These are phyloP conservation scores for Pyrrhia umbra DNA, from an alignment of 2,888 invertebrate genomes.

Conservation along the genomic window DNA sequence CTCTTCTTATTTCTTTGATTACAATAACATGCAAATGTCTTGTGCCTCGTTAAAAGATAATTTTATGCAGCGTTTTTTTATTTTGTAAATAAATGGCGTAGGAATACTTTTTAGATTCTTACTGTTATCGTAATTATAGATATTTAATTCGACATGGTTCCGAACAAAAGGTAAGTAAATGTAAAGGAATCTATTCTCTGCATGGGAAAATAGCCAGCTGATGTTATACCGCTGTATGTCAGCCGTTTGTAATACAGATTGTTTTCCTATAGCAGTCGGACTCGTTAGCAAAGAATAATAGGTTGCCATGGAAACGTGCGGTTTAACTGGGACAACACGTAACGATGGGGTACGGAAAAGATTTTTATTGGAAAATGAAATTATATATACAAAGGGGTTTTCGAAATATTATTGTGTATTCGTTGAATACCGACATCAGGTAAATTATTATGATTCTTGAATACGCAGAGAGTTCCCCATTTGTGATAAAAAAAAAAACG, in stretches of 20 bases:
- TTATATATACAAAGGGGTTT: background rate
- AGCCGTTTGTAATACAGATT: conserved; percentile 9
- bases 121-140: conserved; percentile 2
- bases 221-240: background rate
- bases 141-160: background rate
- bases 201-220: conserved; percentile 36
- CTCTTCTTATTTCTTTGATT: conserved; percentile 22
- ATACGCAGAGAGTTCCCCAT: too few relatives aligned
- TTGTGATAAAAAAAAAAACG: too few relatives aligned
- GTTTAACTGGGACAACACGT: conserved; percentile 1
- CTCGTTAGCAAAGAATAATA: conserved; percentile 25
- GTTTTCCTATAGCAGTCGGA: conserved; percentile 17
- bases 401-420: too few relatives aligned
- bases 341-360: background rate
- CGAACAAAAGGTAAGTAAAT: conserved; percentile 1
- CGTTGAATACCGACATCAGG: too few relatives aligned
- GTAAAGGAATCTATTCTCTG: background rate
- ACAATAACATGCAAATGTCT: conserved; percentile 27
- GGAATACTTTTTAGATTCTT: background rate
- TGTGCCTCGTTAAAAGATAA: conserved; percentile 37
- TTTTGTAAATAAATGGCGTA: conserved; percentile 8
- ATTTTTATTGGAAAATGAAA: background rate
- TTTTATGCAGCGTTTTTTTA: conserved; percentile 32
- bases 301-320: conserved; percentile 10
- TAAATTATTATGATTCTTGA: too few relatives aligned